Conservation (phyloP, 2,797 vertebrate species). For the Acanthis flammea region DNA sequence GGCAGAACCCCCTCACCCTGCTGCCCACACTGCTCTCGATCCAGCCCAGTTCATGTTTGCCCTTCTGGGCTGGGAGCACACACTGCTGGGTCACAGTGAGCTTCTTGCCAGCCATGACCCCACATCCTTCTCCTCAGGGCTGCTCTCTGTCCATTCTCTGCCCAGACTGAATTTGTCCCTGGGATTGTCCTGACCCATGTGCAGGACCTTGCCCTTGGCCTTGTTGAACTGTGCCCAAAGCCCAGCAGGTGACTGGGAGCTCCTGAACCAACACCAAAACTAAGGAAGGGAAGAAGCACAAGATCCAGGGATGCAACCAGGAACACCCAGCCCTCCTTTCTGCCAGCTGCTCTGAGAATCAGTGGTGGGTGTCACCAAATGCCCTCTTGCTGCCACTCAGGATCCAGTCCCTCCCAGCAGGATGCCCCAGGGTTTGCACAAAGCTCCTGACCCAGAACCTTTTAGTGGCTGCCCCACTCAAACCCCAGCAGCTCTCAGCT, state of each 20-base stretch:
- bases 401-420: fast-evolving
- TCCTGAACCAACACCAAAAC: background rate
- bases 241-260: background rate
- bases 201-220: background rate
- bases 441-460: fast-evolving
- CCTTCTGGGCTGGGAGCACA: background rate
- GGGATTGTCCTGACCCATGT: background rate
- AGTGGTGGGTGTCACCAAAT: background rate
- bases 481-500: background rate
- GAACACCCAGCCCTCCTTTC: background rate
- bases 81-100: background rate
- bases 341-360: background rate
- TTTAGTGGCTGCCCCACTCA: background rate
- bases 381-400: background rate
- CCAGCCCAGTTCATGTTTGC: background rate
- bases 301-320: background rate
- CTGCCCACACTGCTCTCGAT: background rate
- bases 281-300: background rate
- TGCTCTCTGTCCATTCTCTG: background rate
- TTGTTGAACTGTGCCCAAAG: background rate
- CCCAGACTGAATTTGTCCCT: background rate
- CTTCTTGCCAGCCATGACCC: background rate
- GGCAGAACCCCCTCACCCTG: background rate
- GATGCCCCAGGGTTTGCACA: background rate
- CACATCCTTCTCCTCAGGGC: background rate